Evolutionary conservation across 2,888 invertebrate genomes (phyloP).

Genomic region (Melanophora roralis): DNA sequence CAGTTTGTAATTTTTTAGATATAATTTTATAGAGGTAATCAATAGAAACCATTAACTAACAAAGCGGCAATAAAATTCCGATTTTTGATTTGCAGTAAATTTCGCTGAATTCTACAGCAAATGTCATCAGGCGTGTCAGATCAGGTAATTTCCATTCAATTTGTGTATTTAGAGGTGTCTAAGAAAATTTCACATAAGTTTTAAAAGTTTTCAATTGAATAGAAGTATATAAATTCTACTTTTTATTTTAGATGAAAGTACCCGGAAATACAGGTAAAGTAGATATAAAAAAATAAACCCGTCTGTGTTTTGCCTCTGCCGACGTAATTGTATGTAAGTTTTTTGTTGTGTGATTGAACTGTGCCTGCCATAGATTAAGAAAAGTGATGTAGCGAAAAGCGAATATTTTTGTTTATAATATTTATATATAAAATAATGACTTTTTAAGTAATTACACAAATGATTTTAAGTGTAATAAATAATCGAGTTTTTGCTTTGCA

Average conservation of each 20-base stretch:
- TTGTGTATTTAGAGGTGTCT: constrained; percentile 56
- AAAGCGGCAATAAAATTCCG: constrained; percentile 46
- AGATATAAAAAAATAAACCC: neutral
- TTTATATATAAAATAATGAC: neutral
- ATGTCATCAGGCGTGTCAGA: constrained; percentile 95
- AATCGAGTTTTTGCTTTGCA: no score
- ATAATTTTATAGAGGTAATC: constrained; percentile 63
- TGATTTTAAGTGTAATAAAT: no score
- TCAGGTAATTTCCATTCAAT: constrained; percentile 81
- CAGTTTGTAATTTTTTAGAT: constrained; percentile 68
- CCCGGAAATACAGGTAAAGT: constrained; percentile 74
- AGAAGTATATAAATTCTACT: constrained; percentile 17
- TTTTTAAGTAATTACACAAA: no score
- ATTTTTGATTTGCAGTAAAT: constrained; percentile 67
- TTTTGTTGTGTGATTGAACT: constrained; percentile 31
- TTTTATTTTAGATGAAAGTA: constrained; percentile 70
- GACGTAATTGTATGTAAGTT: constrained; percentile 50
- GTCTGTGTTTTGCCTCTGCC: constrained; percentile 16
- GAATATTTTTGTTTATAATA: neutral
- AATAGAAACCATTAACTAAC: neutral
- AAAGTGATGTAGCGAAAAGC: neutral
- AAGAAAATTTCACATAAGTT: constrained; percentile 1
- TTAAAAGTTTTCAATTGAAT: neutral
- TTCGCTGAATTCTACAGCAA: constrained; percentile 78
- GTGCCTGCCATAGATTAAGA: neutral